Base-by-base conservation (phyloP, 2,113 vertebrate species). In the Solea senegalensis region DNA sequence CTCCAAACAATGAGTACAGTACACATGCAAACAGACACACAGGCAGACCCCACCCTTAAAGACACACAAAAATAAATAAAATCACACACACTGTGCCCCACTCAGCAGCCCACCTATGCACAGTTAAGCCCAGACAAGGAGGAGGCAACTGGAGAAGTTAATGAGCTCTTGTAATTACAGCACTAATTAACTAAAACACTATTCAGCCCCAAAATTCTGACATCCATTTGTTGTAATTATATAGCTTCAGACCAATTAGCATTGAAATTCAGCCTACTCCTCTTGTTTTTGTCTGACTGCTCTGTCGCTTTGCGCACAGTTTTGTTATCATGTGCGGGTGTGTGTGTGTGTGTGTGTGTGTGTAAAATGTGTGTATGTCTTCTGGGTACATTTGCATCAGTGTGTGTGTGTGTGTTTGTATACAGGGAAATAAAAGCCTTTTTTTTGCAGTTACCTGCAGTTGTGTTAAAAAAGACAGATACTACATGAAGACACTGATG, bases 171-270 rank as follows among this genome's bases (percentile, higher is more conserved):
- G 91, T 94, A 95, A 95, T 95, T 94, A 93, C 93, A 93, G 93
- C 88, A 69, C 92, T 95, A 94, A 95, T 94, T 93, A 95, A 94
- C 93, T 95, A 94, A 95, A 95, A 94, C 92, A 94, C 92, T 88
- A 95, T 95, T 94, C 94, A 94, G 92, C 85, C 93, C 92, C 90
- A 92, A 93, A 95, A 94, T 93, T 90, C 92, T 94, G 92, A 94
- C 94, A 95, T 95, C 92, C 93, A 95, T 94, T 95, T 94, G 93
- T 89, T 91, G 90, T 94, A 94, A 95, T 94, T 94, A 94, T 92
- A 92, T 90, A 92, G 90, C 83, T 86, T 90, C 86, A 86, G 88
- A 86, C 89, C 90, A 94, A 94, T 95, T 95, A 95, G 93, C 90
- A 92, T 92, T 86, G 92, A 90, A 93, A 93, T 92, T 83, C 92